phyloP scores from a whole-genome alignment of 2,888 invertebrate genomes.

The Pimpla rufipes region DNA sequence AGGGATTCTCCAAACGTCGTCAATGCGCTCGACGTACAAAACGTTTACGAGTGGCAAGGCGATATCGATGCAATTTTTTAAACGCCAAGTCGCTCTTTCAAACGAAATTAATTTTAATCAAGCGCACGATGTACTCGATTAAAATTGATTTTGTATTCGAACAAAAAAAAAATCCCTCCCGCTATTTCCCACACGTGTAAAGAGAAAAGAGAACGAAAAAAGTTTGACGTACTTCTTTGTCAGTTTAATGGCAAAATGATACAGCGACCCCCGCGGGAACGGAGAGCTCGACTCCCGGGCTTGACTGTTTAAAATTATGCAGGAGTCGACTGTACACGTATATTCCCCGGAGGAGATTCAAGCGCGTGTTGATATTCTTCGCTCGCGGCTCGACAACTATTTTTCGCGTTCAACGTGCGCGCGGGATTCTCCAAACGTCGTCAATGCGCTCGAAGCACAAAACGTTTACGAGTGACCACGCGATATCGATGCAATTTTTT shows the following conservation, averaged over 20 bases:
- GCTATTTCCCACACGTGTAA: too few relatives aligned
- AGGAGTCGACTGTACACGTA: background rate
- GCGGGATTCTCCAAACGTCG: background rate
- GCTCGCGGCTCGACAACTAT: background rate
- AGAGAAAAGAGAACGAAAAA: too few relatives aligned
- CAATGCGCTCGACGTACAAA: background rate
- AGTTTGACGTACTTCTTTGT: too few relatives aligned
- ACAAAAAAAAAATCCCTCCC: too few relatives aligned
- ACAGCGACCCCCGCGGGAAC: too few relatives aligned
- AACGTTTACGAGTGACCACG: background rate
- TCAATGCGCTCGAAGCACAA: background rate
- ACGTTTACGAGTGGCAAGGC: background rate
- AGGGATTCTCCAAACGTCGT: background rate
- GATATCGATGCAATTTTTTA: background rate
- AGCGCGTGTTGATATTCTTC: constrained; percentile 34
- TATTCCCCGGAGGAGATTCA: constrained; percentile 23
- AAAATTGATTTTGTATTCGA: too few relatives aligned
- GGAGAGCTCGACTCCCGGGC: background rate
- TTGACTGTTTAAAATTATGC: background rate
- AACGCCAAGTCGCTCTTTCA: too few relatives aligned
- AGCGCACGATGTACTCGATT: too few relatives aligned
- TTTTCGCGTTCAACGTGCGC: background rate
- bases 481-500: too few relatives aligned
- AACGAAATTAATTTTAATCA: too few relatives aligned
- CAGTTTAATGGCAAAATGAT: too few relatives aligned